phyloP scores from a whole-genome alignment of 2,113 vertebrate species.

The Oryzias javanicus region DNA sequence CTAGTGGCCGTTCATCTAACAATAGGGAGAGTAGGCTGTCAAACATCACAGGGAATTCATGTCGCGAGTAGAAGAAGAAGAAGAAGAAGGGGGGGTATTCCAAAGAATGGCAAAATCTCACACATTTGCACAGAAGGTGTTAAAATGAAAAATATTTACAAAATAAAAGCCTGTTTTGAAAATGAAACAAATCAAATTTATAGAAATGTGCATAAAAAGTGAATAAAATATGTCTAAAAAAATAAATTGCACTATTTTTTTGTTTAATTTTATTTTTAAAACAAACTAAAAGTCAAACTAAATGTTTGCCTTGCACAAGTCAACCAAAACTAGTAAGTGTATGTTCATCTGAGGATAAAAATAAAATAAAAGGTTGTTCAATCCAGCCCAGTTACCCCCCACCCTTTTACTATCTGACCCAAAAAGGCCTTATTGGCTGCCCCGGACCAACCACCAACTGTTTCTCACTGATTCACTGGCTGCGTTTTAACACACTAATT shows the following conservation, averaged over 20 bases:
- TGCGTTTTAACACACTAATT: constrained; percentile 88
- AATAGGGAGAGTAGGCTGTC: constrained; percentile 81
- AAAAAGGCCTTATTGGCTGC: constrained; percentile 73
- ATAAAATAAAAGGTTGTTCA: constrained; percentile 64
- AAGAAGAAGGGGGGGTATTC: constrained; percentile 62
- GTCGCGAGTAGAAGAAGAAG: constrained; percentile 63
- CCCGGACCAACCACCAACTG: constrained; percentile 77
- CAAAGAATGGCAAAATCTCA: constrained; percentile 43
- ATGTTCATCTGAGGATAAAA: constrained; percentile 64
- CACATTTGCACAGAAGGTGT: constrained; percentile 34
- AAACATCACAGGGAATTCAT: constrained; percentile 78
- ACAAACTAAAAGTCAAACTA: constrained; percentile 78
- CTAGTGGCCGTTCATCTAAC: constrained; percentile 72
- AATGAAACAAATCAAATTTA: too few species aligned
- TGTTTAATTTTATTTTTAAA: constrained; percentile 27
- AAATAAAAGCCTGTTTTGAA: neutral
- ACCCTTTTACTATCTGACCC: constrained; percentile 60
- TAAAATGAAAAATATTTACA: constrained; percentile 28
- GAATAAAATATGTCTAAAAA: neutral
- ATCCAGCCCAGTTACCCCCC: constrained; percentile 42
- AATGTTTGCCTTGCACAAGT: constrained; percentile 78
- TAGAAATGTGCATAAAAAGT: neutral
- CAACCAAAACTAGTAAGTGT: constrained; percentile 68
- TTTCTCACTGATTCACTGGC: constrained; percentile 75
- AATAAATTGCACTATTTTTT: too few species aligned